Base-by-base conservation (phyloP, 2,797 vertebrate genomes). In the Pteronotus mesoamericanus region DNA sequence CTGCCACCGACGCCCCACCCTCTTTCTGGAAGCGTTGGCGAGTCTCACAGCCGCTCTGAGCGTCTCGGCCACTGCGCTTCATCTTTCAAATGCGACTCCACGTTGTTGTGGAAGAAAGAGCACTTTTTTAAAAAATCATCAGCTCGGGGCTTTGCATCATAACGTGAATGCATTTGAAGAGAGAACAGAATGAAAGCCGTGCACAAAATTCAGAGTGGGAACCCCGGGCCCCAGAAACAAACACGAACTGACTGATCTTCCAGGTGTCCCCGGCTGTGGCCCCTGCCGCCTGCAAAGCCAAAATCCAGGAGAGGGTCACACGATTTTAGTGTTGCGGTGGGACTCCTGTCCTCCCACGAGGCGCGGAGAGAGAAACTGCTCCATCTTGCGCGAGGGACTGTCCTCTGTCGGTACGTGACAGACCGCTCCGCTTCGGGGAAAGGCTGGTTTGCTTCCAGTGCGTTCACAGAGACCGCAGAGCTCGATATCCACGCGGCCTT, bases 21-120 rank as follows among this genome's bases (percentile, higher is more conserved):
- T 48, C 18, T 44, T 71, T 79, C 88, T 71, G 69, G 85, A 86
- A 79, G 69, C 78, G 89, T 96, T 94, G 92, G 69, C 12, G 80
- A 90, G 96, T 80, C 77, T 75, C 86, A 53, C 19, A 32, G 83
- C 51, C 51, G 51, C 46, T 42, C n/a, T 26, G 79, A 66, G 18
- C n/a, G 66, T 92, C 86, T 95, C 88, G 64, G n/a, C 69, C 26
- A 34, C 29, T 59, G 39, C 68, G 79, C 85, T 87, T 94, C 82
- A 37, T 55, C 55, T 92, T 69, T 74, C 59, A 80, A 32, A 89
- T 86, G n/a, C 34, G 32, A 22, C 39, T 53, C 51, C 53, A 2
- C 14, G 34, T 32, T 37, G 8, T 26, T 82, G 39, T 53, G 3
- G n/a, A 88, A 61, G 48, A 91, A 90, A 89, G 64, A 88, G 32